Base-by-base conservation (phyloP, 2,797 vertebrate species). In the Sciaenops ocellatus region DNA sequence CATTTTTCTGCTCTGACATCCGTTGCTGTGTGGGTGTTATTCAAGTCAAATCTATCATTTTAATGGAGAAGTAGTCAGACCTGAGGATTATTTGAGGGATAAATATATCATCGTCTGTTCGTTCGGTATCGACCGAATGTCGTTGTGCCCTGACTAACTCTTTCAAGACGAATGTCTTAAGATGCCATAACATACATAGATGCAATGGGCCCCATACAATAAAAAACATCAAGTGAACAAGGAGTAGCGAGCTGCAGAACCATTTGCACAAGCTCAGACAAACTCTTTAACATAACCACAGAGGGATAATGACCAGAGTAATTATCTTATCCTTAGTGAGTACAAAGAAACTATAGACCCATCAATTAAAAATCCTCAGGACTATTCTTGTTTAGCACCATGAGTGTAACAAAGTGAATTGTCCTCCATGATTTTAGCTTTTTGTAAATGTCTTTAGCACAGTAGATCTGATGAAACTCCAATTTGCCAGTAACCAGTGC, bases 31-130 rank as follows among this genome's bases (percentile, higher is more conserved):
- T 93, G 90, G 92, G 90, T 92, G 93, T 92, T 92, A 92, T 90
- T 91, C 89, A 90, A 93, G 92, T 94, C 92, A 93, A 90, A 94
- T 94, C 93, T 92, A 94, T 94, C 92, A 94, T 94, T 94, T 92
- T 94, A 94, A 94, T 94, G 93, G 93, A 94, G 93, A 92, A 93
- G 89, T 88, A 88, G 92, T 93, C 90, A 94, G 89, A 94, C 90
- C 90, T 92, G 89, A 91, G 90, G 90, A 94, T 94, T 92, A 94
- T 94, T 92, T 92, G 90, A 93, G 92, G 90, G 85, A 92, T 93
- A 93, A 93, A 94, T 94, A 92, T 91, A 94, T 94, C 92, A 92
- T 87, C 54, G 85, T 78, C 84, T 90, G 87, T 84, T 92, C 82
- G 42, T 91, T 90, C 28, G 30, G 69, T 90, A 94, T 94, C 80